These are phyloP conservation scores for Xyrauchen texanus DNA, from an alignment of 2,113 vertebrate species.

Conservation along the genomic window DNA sequence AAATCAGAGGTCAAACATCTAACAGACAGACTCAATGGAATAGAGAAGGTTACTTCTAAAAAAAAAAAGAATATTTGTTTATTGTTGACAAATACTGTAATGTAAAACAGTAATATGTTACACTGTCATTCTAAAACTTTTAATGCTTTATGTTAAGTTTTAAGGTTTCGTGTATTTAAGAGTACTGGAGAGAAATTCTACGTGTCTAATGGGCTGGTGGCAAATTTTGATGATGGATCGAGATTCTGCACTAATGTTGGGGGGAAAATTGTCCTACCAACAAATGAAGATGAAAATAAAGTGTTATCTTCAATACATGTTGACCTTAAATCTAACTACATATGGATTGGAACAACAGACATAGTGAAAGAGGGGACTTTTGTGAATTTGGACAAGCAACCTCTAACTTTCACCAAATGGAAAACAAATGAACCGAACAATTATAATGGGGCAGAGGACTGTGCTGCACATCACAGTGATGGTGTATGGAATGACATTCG, in stretches of 20 bases:
- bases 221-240: slow-evolving; percentile 14
- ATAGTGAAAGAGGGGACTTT: slow-evolving; percentile 22
- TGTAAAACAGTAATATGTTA: not conserved
- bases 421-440: slow-evolving; percentile 28
- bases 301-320: not conserved
- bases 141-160: slow-evolving; percentile 16
- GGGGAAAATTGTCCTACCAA: slow-evolving; percentile 32
- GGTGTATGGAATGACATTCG: slow-evolving; percentile 32
- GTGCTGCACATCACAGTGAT: not conserved
- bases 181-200: slow-evolving; percentile 24
- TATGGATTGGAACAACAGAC: slow-evolving; percentile 28
- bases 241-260: slow-evolving; percentile 18
- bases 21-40: not conserved
- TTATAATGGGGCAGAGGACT: slow-evolving; percentile 20
- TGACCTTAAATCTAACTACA: not conserved
- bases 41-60: not conserved
- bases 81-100: not conserved
- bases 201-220: not conserved
- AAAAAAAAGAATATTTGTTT: not conserved
- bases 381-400: not conserved
- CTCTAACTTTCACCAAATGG: slow-evolving; percentile 34
- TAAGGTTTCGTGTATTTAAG: not conserved
- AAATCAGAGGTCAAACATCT: slow-evolving; percentile 4
- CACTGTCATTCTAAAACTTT: not conserved
- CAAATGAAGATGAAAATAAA: slow-evolving; percentile 28